These are phyloP conservation scores for Anolis carolinensis DNA, from an alignment of 2,113 vertebrate species.

Conservation along the genomic window DNA sequence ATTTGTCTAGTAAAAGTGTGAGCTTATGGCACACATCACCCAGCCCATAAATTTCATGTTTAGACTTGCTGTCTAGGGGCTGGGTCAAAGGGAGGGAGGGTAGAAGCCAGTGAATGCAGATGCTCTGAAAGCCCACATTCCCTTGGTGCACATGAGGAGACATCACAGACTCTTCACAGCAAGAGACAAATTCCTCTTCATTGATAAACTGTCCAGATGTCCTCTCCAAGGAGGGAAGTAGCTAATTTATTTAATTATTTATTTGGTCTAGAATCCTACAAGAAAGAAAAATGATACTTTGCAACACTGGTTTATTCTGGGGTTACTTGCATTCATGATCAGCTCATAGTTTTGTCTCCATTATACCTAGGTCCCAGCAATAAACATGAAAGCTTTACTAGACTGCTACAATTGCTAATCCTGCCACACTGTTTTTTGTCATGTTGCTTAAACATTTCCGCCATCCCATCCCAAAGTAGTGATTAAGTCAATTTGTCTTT, in stretches of 20 bases:
- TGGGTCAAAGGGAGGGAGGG: slow-evolving; percentile 67
- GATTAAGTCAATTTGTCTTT: slow-evolving; percentile 57
- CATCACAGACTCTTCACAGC: slow-evolving; percentile 77
- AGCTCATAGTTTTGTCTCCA: slow-evolving; percentile 70
- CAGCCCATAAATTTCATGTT: slow-evolving; percentile 79
- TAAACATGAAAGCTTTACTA: slow-evolving; percentile 76
- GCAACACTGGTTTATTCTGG: slow-evolving; percentile 80
- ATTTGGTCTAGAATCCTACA: slow-evolving; percentile 75
- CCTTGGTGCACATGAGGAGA: slow-evolving; percentile 72
- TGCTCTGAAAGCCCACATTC: slow-evolving; percentile 75
- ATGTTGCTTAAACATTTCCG: slow-evolving; percentile 61
- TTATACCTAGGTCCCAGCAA: slow-evolving; percentile 79
- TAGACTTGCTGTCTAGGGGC: slow-evolving; percentile 77
- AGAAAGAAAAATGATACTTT: slow-evolving; percentile 86
- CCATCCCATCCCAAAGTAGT: slow-evolving; percentile 19
- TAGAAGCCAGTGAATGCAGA: slow-evolving; percentile 69
- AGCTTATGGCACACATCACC: slow-evolving; percentile 84
- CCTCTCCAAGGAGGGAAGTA: slow-evolving; percentile 80
- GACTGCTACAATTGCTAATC: slow-evolving; percentile 77
- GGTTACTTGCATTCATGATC: slow-evolving; percentile 81
- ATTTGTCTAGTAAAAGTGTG: slow-evolving; percentile 91
- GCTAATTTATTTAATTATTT: slow-evolving; percentile 45
- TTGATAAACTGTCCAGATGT: slow-evolving; percentile 91
- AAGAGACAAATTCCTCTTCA: slow-evolving; percentile 82
- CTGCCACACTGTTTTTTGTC: slow-evolving; percentile 73